A percentile compares a stretch with the other conserved stretches of the same genome.
Conservation (phyloP, 2,113 vertebrate genomes). For the Erythrocercus mccallii region DNA sequence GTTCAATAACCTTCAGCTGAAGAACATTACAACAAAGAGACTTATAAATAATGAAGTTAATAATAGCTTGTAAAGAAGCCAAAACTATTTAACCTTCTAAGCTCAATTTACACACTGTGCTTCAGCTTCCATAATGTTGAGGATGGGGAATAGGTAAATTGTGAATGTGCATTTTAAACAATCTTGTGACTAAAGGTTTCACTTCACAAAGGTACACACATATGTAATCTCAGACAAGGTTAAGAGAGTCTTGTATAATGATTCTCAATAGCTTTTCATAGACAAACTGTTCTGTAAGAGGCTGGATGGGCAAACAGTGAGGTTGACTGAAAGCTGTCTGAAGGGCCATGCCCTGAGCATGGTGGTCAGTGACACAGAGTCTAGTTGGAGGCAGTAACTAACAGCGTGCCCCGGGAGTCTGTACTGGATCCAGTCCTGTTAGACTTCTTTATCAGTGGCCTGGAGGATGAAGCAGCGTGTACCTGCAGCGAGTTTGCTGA, state of each 20-base stretch:
- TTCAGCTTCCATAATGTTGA: background rate
- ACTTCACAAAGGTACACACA: background rate
- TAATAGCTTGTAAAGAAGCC: conserved; percentile 7
- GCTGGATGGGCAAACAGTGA: background rate
- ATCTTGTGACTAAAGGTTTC: background rate
- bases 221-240: background rate
- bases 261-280: background rate
- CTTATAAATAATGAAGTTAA: conserved; percentile 28
- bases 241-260: background rate
- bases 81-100: conserved; percentile 7
- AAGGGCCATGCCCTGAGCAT: background rate
- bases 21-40: background rate
- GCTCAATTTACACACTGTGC: background rate
- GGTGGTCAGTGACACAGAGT: background rate
- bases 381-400: background rate
- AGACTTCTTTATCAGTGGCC: background rate
- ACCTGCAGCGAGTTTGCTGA: background rate
- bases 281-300: background rate
- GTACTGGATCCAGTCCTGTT: background rate
- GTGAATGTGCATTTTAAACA: background rate
- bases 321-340: background rate
- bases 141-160: background rate
- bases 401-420: background rate
- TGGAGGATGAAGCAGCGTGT: background rate
- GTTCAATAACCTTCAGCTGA: conserved; percentile 31